A percentile compares a stretch with the other conserved stretches of the same genome.
Evolutionary conservation across 2,113 vertebrate genomes (phyloP).

Genomic region (Myrmophylax atrothorax): DNA sequence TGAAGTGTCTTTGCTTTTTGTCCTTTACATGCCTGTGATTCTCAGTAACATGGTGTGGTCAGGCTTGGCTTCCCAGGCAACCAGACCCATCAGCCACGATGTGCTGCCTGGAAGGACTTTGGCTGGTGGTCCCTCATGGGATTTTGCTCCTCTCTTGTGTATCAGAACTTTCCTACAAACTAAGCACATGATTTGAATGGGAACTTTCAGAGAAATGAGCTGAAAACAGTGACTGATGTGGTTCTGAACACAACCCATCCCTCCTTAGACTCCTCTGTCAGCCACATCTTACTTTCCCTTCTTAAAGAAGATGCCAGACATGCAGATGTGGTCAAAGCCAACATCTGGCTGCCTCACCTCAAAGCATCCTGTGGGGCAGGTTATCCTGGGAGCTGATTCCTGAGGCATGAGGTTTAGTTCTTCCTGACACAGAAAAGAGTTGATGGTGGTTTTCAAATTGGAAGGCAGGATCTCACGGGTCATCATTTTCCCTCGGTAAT

Average conservation of each 20-base stretch:
- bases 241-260: not conserved
- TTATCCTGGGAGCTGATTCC: not conserved
- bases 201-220: not conserved
- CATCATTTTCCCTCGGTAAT: accelerated
- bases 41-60: too few relatives aligned
- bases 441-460: not conserved
- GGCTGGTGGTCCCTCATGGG: not conserved
- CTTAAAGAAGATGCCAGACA: not conserved
- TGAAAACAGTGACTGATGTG: not conserved
- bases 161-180: not conserved
- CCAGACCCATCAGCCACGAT: not conserved
- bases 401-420: not conserved
- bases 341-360: not conserved
- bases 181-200: not conserved
- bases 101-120: not conserved
- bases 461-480: not conserved
- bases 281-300: not conserved
- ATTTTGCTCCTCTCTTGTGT: not conserved
- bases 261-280: not conserved
- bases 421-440: not conserved
- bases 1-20: not conserved
- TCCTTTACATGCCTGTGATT: not conserved
- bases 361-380: not conserved
- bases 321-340: not conserved
- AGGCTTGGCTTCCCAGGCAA: not conserved